phyloP scores from a whole-genome alignment of 2,888 invertebrate species.

The Amphipyra tragopoginis region DNA sequence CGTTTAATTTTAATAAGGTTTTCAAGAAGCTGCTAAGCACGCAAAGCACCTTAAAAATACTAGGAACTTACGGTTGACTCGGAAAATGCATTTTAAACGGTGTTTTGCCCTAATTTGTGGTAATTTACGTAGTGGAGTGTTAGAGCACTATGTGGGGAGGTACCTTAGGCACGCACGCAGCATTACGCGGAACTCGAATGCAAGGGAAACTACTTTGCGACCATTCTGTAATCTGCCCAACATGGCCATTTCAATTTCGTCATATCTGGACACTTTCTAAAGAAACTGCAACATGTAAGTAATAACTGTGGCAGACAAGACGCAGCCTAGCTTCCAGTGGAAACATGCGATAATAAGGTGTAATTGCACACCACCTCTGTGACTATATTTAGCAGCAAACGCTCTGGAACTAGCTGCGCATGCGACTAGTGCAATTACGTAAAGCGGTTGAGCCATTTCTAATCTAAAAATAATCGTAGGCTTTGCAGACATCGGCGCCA shows the following conservation, averaged over 20 bases:
- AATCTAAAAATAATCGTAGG: constrained; percentile 90
- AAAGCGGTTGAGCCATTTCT: constrained; percentile 90
- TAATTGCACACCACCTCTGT: constrained; percentile 87
- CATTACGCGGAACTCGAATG: constrained; percentile 80
- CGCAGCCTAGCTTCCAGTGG: constrained; percentile 83
- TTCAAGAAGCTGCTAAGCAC: constrained; percentile 41
- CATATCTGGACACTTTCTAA: constrained; percentile 88
- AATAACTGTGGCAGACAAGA: constrained; percentile 78
- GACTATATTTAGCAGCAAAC: constrained; percentile 88
- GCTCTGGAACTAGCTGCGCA: constrained; percentile 87
- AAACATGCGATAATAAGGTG: constrained; percentile 89
- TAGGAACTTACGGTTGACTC: constrained; percentile 57
- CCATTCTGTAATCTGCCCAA: constrained; percentile 80
- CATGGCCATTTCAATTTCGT: constrained; percentile 84
- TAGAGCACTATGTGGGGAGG: constrained; percentile 65
- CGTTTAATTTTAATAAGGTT: constrained; percentile 10
- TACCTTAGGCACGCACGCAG: constrained; percentile 82
- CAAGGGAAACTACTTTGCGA: constrained; percentile 75
- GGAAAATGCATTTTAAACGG: constrained; percentile 65
- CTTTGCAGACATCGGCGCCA: constrained; percentile 87
- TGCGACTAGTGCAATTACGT: constrained; percentile 89
- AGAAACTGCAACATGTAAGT: constrained; percentile 81
- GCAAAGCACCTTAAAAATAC: constrained; percentile 53
- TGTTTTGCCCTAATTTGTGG: constrained; percentile 73
- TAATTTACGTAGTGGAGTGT: constrained; percentile 68